Conservation (phyloP, 2,888 invertebrate genomes). For the Calephelis perditalis region DNA sequence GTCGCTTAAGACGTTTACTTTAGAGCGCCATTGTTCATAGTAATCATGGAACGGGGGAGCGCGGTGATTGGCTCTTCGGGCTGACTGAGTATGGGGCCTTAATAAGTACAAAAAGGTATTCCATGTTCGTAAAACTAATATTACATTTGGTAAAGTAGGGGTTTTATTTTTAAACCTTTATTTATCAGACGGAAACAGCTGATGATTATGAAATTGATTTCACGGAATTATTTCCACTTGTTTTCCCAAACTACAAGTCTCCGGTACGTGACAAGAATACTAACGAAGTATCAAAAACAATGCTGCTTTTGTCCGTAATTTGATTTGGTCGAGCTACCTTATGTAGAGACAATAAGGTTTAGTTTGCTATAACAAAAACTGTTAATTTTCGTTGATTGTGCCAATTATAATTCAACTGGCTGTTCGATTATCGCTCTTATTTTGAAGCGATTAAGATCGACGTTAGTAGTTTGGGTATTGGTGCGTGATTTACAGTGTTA, state of each 20-base stretch:
- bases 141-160: no score
- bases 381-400: constrained; percentile 24
- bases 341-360: constrained; percentile 14
- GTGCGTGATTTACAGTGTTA: constrained; percentile 21
- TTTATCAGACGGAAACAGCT: no score
- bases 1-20: no score
- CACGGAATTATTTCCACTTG: constrained; percentile 19
- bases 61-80: no score
- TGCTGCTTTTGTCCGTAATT: constrained; percentile 21
- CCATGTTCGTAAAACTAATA: no score
- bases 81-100: no score
- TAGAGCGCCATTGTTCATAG: no score
- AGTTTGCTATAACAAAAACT: constrained; percentile 21
- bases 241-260: constrained; percentile 30
- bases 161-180: no score
- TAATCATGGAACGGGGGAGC: no score
- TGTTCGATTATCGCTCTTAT: constrained; percentile 12
- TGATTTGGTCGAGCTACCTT: constrained; percentile 18
- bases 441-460: neutral
- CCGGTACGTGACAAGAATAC: constrained; percentile 32
- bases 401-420: constrained; percentile 17
- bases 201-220: no score
- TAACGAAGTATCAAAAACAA: constrained; percentile 33
- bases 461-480: neutral
- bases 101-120: no score